Evolutionary conservation across 2,113 vertebrate species (phyloP).

Genomic region (Pardalotus punctatus): DNA sequence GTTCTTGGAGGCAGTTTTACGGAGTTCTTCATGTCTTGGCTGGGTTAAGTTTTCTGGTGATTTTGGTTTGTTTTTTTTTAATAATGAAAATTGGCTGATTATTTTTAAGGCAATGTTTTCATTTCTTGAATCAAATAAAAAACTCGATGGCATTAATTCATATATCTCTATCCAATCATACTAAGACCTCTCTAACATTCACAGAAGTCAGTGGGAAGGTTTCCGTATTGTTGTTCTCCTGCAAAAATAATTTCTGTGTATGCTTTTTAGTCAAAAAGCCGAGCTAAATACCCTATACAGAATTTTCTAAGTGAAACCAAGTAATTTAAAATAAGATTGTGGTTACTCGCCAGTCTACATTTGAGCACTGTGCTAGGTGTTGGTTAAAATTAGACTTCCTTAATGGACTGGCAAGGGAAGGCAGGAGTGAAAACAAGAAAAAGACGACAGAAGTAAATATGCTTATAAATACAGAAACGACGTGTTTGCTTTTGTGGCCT

Average conservation of each 20-base stretch:
- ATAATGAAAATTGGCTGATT: neutral
- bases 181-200: neutral
- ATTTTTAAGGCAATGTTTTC: neutral
- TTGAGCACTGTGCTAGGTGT: neutral
- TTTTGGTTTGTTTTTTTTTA: too few species aligned
- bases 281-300: neutral
- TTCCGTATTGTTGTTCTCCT: neutral
- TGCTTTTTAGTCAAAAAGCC: neutral
- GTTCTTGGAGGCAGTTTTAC: neutral
- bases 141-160: neutral
- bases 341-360: neutral
- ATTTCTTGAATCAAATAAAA: neutral
- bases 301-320: neutral
- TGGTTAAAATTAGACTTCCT: neutral
- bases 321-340: neutral
- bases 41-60: neutral
- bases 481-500: neutral
- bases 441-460: neutral
- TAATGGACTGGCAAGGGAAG: neutral
- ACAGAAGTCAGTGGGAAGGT: neutral
- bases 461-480: neutral
- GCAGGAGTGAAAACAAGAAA: neutral
- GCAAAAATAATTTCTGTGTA: neutral
- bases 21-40: neutral
- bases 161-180: neutral